These are phyloP conservation scores for Hirundichthys speculiger DNA, from an alignment of 2,113 vertebrate species.

Conservation along the genomic window DNA sequence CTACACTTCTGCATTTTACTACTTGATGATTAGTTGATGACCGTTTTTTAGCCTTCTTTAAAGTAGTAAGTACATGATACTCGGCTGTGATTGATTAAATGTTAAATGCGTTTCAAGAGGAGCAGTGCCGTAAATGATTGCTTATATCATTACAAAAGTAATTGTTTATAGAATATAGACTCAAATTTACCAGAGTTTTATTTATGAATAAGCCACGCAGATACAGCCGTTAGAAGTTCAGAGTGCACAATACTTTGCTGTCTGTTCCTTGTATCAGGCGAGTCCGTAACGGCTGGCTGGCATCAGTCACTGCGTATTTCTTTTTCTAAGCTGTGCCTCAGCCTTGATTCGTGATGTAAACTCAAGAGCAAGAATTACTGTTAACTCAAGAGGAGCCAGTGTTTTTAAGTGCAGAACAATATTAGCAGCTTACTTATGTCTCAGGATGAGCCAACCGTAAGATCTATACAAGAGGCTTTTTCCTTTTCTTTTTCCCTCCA, in stretches of 20 bases:
- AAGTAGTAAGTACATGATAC: neutral
- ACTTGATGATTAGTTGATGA: neutral
- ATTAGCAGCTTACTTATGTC: conserved; percentile 39
- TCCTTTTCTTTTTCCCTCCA: neutral
- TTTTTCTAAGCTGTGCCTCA: conserved; percentile 4
- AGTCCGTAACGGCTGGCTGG: conserved; percentile 27
- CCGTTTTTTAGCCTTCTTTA: neutral
- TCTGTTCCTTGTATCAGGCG: conserved; percentile 13
- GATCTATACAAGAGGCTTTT: conserved; percentile 2
- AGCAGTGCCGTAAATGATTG: conserved; percentile 4
- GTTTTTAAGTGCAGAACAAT: conserved; percentile 38
- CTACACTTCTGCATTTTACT: neutral
- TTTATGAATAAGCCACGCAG: neutral
- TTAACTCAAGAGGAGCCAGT: conserved; percentile 33
- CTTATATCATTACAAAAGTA: neutral
- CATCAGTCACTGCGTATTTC: conserved; percentile 34
- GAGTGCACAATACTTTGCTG: conserved; percentile 10
- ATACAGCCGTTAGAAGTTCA: conserved; percentile 7
- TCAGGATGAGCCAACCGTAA: conserved; percentile 25
- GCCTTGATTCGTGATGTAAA: conserved; percentile 41
- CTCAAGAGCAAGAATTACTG: conserved; percentile 41
- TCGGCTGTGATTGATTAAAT: neutral
- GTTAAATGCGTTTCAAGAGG: conserved; percentile 2
- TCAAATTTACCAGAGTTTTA: neutral
- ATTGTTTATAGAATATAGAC: neutral